A percentile compares a stretch with the other conserved stretches of the same genome.
Evolutionary conservation across 1,140 invertebrate species (phyloP).

Genomic region (Metopolophium dirhodum): DNA sequence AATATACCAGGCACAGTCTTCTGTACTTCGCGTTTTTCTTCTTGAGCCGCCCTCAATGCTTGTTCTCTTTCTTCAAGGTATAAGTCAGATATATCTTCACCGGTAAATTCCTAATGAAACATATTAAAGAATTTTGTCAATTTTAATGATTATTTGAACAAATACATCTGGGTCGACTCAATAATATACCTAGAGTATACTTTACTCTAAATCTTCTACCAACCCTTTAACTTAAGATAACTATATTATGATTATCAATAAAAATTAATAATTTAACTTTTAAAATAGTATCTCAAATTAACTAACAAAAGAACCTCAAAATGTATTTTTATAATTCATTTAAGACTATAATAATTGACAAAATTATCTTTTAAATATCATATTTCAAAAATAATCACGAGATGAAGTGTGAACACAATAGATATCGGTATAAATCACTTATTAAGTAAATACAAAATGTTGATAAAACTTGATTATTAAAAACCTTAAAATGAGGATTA

Average conservation of each 20-base stretch:
- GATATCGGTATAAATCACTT: not conserved
- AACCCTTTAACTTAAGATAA: not conserved
- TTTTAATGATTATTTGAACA: not conserved
- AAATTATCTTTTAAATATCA: no score
- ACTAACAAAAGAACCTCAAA: not conserved
- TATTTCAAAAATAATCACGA: no score
- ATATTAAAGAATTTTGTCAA: not conserved
- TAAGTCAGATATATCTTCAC: slow-evolving; percentile 96
- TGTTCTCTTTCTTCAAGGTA: slow-evolving; percentile 95
- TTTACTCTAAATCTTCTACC: not conserved
- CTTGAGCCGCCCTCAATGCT: slow-evolving; percentile 85
- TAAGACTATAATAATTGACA: not conserved
- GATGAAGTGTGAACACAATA: not conserved
- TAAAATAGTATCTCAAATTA: not conserved
- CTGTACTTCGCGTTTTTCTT: slow-evolving; percentile 91
- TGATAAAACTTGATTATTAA: no score
- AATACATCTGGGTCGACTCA: not conserved
- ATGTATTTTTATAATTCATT: not conserved
- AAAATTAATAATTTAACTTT: not conserved
- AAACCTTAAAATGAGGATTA: not conserved
- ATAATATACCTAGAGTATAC: not conserved
- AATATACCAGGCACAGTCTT: slow-evolving; percentile 95
- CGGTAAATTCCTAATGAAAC: slow-evolving; percentile 86
- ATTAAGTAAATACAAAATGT: not conserved
- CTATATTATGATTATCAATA: not conserved